Base-by-base conservation (phyloP, 2,888 invertebrate genomes). In the Pegoplata infirma region DNA sequence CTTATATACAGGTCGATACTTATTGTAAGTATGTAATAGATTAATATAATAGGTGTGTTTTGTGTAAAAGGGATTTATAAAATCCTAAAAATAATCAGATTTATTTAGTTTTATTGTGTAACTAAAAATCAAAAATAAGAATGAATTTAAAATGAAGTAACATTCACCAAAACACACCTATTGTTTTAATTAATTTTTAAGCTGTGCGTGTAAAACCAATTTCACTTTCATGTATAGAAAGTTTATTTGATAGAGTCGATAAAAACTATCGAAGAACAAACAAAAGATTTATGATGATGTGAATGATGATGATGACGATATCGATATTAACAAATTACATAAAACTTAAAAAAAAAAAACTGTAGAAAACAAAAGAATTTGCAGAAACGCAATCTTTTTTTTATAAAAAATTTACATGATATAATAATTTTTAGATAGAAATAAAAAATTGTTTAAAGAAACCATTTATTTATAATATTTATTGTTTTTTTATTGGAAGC, bases 151-250 rank as follows among this genome's bases (percentile, higher is more conserved):
- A n/a, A n/a, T n/a, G n/a, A n/a, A n/a, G n/a, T n/a, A n/a, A n/a
- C n/a, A n/a, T n/a, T n/a, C n/a, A n/a, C n/a, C n/a, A n/a, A n/a
- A n/a, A n/a, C n/a, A n/a, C n/a, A n/a, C n/a, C n/a, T n/a, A n/a
- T n/a, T n/a, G n/a, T n/a, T n/a, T n/a, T n/a, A n/a, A n/a, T n/a
- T n/a, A n/a, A n/a, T n/a, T n/a, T n/a, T n/a, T n/a, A n/a, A n/a
- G n/a, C 3, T 58, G 40, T 21, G 58, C 14, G 23, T 14, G 23
- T 23, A 10, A 14, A 36, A 36, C n/a, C 28, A 64, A 40, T 53
- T 64, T 64, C 23, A 64, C 64, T 64, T 53, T 64, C 40, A 64
- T 25, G 4, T 23, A 10, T 64, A 21, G 36, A 53, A 64, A 49
- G 49, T 40, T n/a, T n/a, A 21, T 32, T 51, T 14, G 10, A 4